Conservation (phyloP, 2,888 invertebrate species). For the Drosophila rellima region DNA sequence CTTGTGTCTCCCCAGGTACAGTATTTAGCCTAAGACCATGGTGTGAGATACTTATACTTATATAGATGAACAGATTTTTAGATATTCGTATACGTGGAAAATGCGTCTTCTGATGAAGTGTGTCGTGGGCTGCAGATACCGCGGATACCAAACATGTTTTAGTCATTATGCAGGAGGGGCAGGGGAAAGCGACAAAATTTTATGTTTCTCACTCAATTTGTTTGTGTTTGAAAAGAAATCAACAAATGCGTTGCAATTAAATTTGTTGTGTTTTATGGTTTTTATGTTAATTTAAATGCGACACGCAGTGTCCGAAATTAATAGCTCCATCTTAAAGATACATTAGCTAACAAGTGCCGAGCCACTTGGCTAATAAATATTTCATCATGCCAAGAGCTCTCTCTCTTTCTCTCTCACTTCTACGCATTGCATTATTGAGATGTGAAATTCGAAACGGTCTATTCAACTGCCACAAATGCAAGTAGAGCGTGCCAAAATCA, state of each 20-base stretch:
- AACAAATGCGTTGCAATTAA: slow-evolving; percentile 78
- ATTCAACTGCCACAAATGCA: slow-evolving; percentile 52
- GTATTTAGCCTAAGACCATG: slow-evolving; percentile 24
- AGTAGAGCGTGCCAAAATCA: slow-evolving; percentile 60
- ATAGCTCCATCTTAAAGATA: slow-evolving; percentile 52
- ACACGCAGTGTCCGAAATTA: slow-evolving; percentile 55
- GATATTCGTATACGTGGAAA: slow-evolving; percentile 54
- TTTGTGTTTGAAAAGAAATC: slow-evolving; percentile 58
- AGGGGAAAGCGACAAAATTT: slow-evolving; percentile 58
- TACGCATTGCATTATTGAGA: slow-evolving; percentile 44
- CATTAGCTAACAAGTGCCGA: slow-evolving; percentile 55
- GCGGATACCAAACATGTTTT: slow-evolving; percentile 53
- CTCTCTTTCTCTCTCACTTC: slow-evolving; percentile 1
- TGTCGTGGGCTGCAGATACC: slow-evolving; percentile 57
- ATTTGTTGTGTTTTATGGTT: slow-evolving; percentile 47
- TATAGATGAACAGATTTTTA: slow-evolving; percentile 68
- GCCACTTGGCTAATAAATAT: slow-evolving; percentile 63
- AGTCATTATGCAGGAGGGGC: slow-evolving; percentile 48
- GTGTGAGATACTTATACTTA: slow-evolving; percentile 56
- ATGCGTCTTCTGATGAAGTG: slow-evolving; percentile 49
- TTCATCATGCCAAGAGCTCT: slow-evolving; percentile 47
- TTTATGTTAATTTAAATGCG: slow-evolving; percentile 77
- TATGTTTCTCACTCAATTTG: slow-evolving; percentile 81
- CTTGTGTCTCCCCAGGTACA: not conserved
- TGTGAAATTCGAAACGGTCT: slow-evolving; percentile 48